Percentiles rank a stretch among this genome's conserved stretches.
phyloP scores from a whole-genome alignment of 2,113 vertebrate species.

The Progne subis region DNA sequence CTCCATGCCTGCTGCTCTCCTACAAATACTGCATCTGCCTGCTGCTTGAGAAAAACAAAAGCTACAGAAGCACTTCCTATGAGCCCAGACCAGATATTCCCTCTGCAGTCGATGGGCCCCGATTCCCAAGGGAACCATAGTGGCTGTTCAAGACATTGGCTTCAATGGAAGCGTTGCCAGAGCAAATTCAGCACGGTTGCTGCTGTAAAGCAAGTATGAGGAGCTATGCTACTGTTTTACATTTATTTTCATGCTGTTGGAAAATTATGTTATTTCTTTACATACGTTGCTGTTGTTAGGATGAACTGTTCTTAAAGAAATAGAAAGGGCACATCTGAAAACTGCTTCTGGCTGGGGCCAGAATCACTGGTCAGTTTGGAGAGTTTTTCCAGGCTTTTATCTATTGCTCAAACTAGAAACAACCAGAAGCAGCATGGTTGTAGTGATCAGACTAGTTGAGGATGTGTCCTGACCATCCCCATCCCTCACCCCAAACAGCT shows the following conservation, averaged over 20 bases:
- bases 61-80: rapidly evolving
- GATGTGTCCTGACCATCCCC: not conserved
- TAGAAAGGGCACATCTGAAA: not conserved
- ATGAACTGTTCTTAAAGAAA: not conserved
- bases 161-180: not conserved
- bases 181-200: not conserved
- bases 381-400: not conserved
- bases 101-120: rapidly evolving
- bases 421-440: not conserved
- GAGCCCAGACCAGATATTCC: not conserved
- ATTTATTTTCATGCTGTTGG: not conserved
- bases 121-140: not conserved
- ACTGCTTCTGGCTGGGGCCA: not conserved
- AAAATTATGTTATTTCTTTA: not conserved
- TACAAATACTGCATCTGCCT: not conserved
- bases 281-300: not conserved
- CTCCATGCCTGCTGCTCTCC: not conserved
- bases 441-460: not conserved
- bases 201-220: not conserved
- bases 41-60: not conserved
- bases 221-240: not conserved
- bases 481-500: not conserved
- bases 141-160: not conserved
- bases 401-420: not conserved
- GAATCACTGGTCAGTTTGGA: not conserved